Evolutionary conservation across 1,140 invertebrate species (phyloP).

Genomic region (Ceratosolen fusciceps): DNA sequence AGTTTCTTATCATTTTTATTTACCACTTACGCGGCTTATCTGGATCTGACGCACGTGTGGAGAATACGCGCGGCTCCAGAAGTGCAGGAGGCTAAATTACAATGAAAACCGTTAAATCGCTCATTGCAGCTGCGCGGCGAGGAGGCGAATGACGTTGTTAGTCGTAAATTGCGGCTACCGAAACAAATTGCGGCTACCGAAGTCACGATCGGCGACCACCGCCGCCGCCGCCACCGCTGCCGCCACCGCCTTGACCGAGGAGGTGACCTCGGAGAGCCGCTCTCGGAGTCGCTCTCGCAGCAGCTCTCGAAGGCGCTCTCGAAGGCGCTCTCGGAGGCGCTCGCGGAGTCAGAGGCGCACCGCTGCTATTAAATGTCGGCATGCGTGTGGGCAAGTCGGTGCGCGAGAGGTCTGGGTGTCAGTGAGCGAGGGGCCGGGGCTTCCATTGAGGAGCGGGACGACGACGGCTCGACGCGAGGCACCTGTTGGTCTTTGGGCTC

Average conservation of each 20-base stretch:
- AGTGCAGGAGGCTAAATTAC: slow-evolving; percentile 6
- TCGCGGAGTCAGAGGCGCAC: neutral
- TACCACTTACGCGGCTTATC: neutral
- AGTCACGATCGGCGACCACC: neutral
- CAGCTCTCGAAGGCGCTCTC: too few relatives aligned
- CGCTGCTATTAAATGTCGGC: neutral
- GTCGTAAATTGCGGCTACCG: slow-evolving; percentile 6
- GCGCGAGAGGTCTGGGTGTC: neutral
- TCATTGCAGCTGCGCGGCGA: neutral
- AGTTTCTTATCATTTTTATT: slow-evolving; percentile 24
- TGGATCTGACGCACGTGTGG: neutral
- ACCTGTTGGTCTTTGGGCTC: slow-evolving; percentile 1
- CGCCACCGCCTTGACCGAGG: too few relatives aligned
- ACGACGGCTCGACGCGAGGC: neutral
- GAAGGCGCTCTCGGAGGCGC: too few relatives aligned
- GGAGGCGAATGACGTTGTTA: slow-evolving; percentile 11
- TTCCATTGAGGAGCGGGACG: neutral
- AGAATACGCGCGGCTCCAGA: neutral
- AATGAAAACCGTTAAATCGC: slow-evolving; percentile 24
- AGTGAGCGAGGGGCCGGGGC: neutral
- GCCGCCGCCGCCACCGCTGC: too few relatives aligned
- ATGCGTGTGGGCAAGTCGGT: neutral
- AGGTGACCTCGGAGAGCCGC: neutral
- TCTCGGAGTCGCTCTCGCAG: too few relatives aligned
- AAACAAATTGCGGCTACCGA: neutral